phyloP scores from a whole-genome alignment of 1,140 invertebrate genomes.

The Diuraphis noxia region DNA sequence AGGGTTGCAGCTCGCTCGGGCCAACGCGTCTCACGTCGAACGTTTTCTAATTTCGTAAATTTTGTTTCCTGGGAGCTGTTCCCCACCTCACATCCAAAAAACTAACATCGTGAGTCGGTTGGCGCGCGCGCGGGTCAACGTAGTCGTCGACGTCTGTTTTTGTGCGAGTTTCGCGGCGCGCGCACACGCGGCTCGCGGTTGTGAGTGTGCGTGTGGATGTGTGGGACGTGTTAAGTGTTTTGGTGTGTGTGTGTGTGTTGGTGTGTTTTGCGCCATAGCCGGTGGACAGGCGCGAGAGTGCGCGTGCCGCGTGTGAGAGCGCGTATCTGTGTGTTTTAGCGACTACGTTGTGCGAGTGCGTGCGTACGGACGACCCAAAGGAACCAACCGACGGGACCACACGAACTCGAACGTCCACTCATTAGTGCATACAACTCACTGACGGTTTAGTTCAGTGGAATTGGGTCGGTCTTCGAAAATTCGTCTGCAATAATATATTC shows the following conservation, averaged over 20 bases:
- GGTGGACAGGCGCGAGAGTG: neutral
- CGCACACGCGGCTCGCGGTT: neutral
- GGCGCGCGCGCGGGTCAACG: neutral
- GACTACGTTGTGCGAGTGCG: neutral
- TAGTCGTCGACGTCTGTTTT: neutral
- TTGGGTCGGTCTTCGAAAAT: neutral
- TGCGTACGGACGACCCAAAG: neutral
- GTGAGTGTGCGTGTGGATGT: neutral
- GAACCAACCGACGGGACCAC: neutral
- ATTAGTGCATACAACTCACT: neutral
- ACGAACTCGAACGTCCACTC: neutral
- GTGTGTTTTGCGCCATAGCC: neutral
- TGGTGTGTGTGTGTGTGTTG: neutral
- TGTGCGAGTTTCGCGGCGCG: neutral
- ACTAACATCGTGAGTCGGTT: neutral
- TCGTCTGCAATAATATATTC: no score
- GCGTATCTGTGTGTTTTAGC: neutral
- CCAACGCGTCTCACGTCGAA: neutral
- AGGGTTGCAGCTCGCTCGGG: no score
- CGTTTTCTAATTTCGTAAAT: constrained; percentile 12
- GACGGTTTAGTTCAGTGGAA: neutral
- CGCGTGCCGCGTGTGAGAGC: neutral
- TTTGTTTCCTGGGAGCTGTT: neutral
- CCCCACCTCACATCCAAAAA: neutral
- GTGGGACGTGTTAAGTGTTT: neutral